Conservation (phyloP, 1,140 invertebrate species). For the Pachypeltis micranthus region DNA sequence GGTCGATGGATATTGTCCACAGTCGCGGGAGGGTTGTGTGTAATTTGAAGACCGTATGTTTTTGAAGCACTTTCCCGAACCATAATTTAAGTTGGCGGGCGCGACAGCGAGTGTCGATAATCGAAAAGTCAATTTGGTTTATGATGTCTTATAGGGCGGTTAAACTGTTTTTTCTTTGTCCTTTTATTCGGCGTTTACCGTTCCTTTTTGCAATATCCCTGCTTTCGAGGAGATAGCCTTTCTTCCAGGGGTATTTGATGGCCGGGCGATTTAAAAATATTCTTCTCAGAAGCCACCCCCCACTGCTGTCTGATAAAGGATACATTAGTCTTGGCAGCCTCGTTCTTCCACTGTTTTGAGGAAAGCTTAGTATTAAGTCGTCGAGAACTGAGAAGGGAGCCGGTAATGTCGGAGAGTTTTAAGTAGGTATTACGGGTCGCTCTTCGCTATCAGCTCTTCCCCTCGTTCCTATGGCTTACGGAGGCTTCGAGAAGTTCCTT, state of each 20-base stretch:
- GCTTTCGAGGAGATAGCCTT: background rate
- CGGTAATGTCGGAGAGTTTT: background rate
- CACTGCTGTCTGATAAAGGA: background rate
- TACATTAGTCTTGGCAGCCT: slow-evolving; percentile 2
- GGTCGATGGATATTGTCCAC: no score
- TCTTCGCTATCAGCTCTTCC: background rate
- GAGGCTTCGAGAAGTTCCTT: background rate
- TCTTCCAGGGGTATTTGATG: background rate
- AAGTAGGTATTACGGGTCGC: slow-evolving; percentile 5
- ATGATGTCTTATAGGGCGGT: no score
- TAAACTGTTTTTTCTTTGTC: no score
- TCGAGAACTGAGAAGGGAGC: background rate
- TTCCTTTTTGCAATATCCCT: background rate
- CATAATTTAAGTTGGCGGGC: no score
- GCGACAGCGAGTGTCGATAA: no score
- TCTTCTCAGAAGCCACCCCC: background rate
- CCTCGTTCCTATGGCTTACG: background rate
- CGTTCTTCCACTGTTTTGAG: background rate
- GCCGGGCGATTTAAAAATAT: slow-evolving; percentile 3
- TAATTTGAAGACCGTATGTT: no score
- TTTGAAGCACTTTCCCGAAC: no score
- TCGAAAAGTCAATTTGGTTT: no score
- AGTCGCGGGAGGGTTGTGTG: no score
- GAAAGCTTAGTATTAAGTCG: background rate
- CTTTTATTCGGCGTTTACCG: no score